These are phyloP conservation scores for Microplitis demolitor DNA, from an alignment of 1,140 invertebrate species.

Conservation along the genomic window DNA sequence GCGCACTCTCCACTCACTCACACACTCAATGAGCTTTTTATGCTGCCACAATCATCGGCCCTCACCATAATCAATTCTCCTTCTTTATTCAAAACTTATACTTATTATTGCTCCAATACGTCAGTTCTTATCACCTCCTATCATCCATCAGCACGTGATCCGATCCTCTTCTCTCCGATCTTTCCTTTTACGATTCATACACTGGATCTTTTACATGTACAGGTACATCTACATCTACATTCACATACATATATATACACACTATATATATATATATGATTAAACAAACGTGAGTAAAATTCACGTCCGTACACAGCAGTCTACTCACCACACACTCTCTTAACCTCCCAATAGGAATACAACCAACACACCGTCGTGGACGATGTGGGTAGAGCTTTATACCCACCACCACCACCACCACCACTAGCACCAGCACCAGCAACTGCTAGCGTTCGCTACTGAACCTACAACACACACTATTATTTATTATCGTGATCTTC, in stretches of 20 bases:
- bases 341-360: neutral
- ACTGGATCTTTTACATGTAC: too few relatives aligned
- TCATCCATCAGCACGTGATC: too few relatives aligned
- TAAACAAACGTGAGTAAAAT: neutral
- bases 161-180: too few relatives aligned
- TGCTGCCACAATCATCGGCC: neutral
- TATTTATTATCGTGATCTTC: neutral
- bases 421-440: too few relatives aligned
- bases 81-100: neutral
- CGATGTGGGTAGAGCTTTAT: constrained; percentile 14
- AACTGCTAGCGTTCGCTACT: too few relatives aligned
- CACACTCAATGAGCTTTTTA: constrained; percentile 2
- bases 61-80: constrained; percentile 1
- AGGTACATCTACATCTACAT: too few relatives aligned
- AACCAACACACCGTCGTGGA: neutral
- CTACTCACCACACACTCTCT: neutral
- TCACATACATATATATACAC: neutral
- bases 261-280: neutral
- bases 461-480: neutral
- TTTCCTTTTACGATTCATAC: too few relatives aligned
- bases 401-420: too few relatives aligned
- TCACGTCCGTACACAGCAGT: neutral
- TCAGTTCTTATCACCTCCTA: too few relatives aligned
- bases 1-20: constrained; percentile 8
- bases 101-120: neutral